Conservation (phyloP, 2,797 vertebrate genomes). For the Centroberyx gerrardi region DNA sequence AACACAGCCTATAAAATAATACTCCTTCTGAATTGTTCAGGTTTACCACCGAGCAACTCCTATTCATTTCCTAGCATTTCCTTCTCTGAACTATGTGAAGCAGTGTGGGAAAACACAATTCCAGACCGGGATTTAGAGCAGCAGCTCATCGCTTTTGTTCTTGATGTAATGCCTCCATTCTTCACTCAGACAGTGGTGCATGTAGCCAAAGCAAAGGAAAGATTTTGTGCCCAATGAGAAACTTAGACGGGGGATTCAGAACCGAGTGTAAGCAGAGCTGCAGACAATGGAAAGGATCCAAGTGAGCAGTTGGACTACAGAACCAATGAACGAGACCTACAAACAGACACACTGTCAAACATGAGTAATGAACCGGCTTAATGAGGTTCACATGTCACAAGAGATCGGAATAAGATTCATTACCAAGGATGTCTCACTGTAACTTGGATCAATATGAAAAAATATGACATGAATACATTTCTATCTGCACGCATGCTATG, state of each 20-base stretch:
- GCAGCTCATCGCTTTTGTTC: conserved; percentile 60
- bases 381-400: conserved; percentile 36
- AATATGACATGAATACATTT: conserved; percentile 13
- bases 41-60: conserved; percentile 27
- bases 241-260: conserved; percentile 52
- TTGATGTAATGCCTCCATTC: conserved; percentile 66
- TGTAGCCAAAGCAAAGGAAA: conserved; percentile 56
- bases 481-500: conserved; percentile 15
- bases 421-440: neutral
- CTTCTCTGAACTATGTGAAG: conserved; percentile 32
- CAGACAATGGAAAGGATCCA: conserved; percentile 46
- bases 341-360: conserved; percentile 29
- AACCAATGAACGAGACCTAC: conserved; percentile 15
- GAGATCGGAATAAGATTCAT: conserved; percentile 14
- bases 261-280: conserved; percentile 33
- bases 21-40: neutral
- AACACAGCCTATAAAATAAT: neutral
- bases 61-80: conserved; percentile 20
- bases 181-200: conserved; percentile 42
- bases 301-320: conserved; percentile 12
- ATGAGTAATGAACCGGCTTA: conserved; percentile 28
- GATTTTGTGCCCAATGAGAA: conserved; percentile 55
- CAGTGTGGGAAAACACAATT: conserved; percentile 30
- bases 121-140: conserved; percentile 53
- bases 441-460: conserved; percentile 25